Evolutionary conservation across 2,888 invertebrate species (phyloP), one percentile per base, ranked within the genome.

Genomic region (Dasysyrphus albostriatus): DNA sequence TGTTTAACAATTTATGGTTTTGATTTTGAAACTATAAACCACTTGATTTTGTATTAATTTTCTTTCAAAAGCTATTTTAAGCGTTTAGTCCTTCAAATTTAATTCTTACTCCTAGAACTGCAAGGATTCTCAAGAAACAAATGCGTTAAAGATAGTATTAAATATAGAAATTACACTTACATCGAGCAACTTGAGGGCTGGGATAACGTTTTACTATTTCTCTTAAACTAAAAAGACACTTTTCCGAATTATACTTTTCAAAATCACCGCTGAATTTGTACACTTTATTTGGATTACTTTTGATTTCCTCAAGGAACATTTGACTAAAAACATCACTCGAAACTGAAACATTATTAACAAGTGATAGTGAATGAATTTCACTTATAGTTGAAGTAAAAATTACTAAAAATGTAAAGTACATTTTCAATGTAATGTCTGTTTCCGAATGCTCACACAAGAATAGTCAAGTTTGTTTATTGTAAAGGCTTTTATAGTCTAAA

Each of bases 261-360:
- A 14, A 39, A 39, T 44, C 63, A 14, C 2, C 6, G 5, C 2
- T 14, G 19, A 44, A 56, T 3, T 12, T 10, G 10, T 58, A 32
- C 5, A 70, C n/a, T 34, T 58, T 47, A 19, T 80, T 54, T 0
- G 19, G 10, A 44, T 80, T 80, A 9, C 42, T 58, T 32, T 29
- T 12, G 10, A 80, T 54, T 80, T 80, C 80, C 3, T 49, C 42
- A 7, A 80, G 8, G 19, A 80, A 74, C 8, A 80, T 24, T 34
- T 79, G 24, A 56, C 44, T 72, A 14, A 80, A 51, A 9, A 67
- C 44, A 69, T 74, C 74, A 61, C 80, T 74, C 32, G 74, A 12
- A 19, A 80, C 74, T 10, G 80, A 67, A 6, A 61, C 72, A 24
- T 79, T 79, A 54, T 80, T 80, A 9, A 80, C 44, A 34, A 74